Conservation (phyloP, 2,113 vertebrate species). For the Fulmarus glacialis region DNA sequence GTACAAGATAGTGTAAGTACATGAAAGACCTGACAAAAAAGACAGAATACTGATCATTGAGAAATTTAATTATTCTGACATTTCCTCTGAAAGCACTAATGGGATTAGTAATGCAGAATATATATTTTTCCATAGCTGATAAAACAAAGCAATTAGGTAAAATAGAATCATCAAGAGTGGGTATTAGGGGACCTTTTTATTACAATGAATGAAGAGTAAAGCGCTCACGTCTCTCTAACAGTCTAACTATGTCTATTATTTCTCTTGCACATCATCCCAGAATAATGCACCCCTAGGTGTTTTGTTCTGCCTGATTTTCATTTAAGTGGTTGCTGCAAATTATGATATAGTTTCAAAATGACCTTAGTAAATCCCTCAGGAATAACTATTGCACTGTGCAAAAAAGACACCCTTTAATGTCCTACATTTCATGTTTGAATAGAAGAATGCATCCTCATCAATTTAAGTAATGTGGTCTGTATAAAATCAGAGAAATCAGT, state of each 20-base stretch:
- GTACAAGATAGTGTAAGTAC: neutral
- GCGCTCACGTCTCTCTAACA: neutral
- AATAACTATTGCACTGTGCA: neutral
- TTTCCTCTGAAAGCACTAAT: neutral
- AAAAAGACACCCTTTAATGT: neutral
- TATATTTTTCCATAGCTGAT: neutral
- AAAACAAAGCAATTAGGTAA: neutral
- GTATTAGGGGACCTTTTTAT: neutral
- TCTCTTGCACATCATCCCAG: neutral
- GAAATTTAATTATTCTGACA: neutral
- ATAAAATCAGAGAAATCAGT: neutral
- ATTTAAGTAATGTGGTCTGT: neutral
- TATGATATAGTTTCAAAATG: neutral
- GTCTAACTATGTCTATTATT: neutral
- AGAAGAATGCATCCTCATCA: neutral
- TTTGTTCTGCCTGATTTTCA: constrained; percentile 15
- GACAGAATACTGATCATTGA: neutral
- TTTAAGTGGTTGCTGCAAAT: neutral
- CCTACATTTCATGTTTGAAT: neutral
- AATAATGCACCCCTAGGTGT: neutral
- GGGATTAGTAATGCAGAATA: neutral
- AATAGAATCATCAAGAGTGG: neutral
- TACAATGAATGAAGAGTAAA: neutral
- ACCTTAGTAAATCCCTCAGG: neutral
- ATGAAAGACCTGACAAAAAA: neutral